Evolutionary conservation across 2,797 vertebrate genomes (phyloP), one percentile per base, ranked within the genome.

Genomic region (Xenentodon cancila): DNA sequence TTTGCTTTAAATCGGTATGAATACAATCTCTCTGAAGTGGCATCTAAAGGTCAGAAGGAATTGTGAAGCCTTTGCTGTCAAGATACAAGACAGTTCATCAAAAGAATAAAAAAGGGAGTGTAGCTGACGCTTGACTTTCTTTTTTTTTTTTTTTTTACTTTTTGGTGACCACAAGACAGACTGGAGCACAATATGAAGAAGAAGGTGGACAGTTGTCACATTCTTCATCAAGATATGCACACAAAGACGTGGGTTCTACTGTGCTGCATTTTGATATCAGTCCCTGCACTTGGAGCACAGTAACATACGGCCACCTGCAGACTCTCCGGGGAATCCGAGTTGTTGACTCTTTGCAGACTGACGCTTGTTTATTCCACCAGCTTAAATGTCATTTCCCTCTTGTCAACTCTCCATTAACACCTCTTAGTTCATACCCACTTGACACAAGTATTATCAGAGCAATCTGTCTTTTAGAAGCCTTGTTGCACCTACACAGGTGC

Each of bases 371-470:
- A 55, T 82, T 71, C 71, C 76, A 50, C 62, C 22, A 9, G 60
- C 60, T 61, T 54, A 53, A 64, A 75, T 69, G 77, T 50, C 70
- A 84, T 87, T 88, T 87, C 75, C 78, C 73, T 77, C 81, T 84
- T 53, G 73, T 89, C 88, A 87, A 62, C 65, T 77, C 76, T 64
- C 76, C 76, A 87, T 88, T 89, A 84, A 71, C 53, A 32, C 47
- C 61, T 72, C 62, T 53, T 53, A 52, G 67, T 66, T 70, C 52
- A 4, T 50, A 70, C 66, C 79, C 80, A 86, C 80, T 85, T 64
- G 68, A 66, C 75, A 73, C 48, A 37, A 75, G 80, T 40, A 16
- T 42, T 37, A 22, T 53, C 46, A 16, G 27, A 66, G 64, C 54
- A 21, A 32, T 59, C 53, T 53, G 53, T 43, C 30, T 79, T 59